A percentile compares a stretch with the other conserved stretches of the same genome.
These are phyloP conservation scores for Maniola hyperantus DNA, from an alignment of 2,888 invertebrate genomes.

Conservation along the genomic window DNA sequence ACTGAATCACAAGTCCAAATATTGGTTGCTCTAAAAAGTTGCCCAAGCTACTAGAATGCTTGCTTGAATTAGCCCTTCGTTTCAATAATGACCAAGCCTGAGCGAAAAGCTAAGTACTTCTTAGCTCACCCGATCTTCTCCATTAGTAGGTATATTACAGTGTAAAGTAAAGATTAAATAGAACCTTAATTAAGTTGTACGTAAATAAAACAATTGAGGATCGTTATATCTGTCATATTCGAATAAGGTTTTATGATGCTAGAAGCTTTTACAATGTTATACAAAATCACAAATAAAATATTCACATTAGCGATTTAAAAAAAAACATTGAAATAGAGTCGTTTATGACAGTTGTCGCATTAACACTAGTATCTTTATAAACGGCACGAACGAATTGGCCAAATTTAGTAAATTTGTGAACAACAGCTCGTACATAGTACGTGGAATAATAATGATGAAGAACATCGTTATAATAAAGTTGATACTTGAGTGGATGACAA, in stretches of 20 bases:
- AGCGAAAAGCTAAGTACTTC: no score
- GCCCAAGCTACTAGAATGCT: background rate
- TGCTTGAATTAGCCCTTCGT: background rate
- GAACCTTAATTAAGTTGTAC: no score
- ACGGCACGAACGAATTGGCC: slow-evolving; percentile 3
- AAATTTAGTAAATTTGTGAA: slow-evolving; percentile 13
- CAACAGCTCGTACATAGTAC: background rate
- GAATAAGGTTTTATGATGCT: background rate
- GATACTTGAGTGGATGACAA: slow-evolving; percentile 39
- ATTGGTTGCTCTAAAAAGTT: no score
- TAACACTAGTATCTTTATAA: background rate
- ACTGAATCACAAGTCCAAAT: no score
- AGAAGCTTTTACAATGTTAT: background rate
- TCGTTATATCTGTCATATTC: background rate
- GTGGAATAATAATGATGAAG: slow-evolving; percentile 33
- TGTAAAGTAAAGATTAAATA: no score
- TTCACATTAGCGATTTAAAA: background rate
- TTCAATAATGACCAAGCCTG: background rate
- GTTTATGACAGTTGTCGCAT: background rate
- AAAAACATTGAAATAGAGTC: background rate
- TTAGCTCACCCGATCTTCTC: no score
- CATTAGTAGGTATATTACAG: no score
- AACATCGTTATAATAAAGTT: slow-evolving; percentile 42
- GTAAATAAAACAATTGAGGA: background rate
- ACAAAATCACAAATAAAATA: background rate